These are phyloP conservation scores for Phalloptychus januarius DNA, from an alignment of 2,797 vertebrate species.

Conservation along the genomic window DNA sequence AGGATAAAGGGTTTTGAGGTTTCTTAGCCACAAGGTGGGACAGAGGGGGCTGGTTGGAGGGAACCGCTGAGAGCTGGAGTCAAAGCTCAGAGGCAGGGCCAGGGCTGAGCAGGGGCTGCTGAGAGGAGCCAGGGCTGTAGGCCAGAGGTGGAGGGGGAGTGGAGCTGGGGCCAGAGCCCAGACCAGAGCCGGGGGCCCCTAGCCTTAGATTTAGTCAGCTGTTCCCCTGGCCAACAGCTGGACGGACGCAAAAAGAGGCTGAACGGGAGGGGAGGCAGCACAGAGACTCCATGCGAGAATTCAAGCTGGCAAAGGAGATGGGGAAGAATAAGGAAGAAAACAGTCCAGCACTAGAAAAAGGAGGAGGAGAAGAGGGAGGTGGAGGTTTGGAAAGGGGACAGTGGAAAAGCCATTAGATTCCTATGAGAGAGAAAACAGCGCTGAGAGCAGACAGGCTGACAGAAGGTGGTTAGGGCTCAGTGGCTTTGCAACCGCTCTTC, in stretches of 20 bases:
- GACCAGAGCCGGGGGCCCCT: constrained; percentile 68
- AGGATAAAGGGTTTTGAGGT: constrained; percentile 60
- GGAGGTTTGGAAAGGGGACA: constrained; percentile 73
- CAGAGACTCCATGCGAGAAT: constrained; percentile 41
- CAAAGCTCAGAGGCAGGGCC: constrained; percentile 69
- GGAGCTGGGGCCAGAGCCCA: constrained; percentile 52
- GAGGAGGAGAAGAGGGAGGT: constrained; percentile 40
- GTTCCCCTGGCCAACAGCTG: constrained; percentile 79
- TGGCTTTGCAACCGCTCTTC: constrained; percentile 70
- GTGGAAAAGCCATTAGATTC: constrained; percentile 82
- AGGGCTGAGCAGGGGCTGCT: constrained; percentile 64
- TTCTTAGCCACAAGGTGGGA: constrained; percentile 66
- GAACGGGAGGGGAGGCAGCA: constrained; percentile 46
- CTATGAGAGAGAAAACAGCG: constrained; percentile 72
- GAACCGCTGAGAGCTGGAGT: constrained; percentile 65
- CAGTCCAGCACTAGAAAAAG: constrained; percentile 24
- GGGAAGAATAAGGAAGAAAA: constrained; percentile 46
- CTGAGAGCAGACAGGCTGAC: constrained; percentile 74
- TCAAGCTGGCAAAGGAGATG: constrained; percentile 60
- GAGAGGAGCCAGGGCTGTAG: constrained; percentile 73
- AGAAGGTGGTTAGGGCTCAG: constrained; percentile 79
- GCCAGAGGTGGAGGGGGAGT: constrained; percentile 64
- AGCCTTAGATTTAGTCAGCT: constrained; percentile 81
- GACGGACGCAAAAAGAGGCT: constrained; percentile 50
- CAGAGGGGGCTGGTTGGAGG: constrained; percentile 65